Conservation (phyloP, 2,888 invertebrate genomes). For the Drosophila birchii region DNA sequence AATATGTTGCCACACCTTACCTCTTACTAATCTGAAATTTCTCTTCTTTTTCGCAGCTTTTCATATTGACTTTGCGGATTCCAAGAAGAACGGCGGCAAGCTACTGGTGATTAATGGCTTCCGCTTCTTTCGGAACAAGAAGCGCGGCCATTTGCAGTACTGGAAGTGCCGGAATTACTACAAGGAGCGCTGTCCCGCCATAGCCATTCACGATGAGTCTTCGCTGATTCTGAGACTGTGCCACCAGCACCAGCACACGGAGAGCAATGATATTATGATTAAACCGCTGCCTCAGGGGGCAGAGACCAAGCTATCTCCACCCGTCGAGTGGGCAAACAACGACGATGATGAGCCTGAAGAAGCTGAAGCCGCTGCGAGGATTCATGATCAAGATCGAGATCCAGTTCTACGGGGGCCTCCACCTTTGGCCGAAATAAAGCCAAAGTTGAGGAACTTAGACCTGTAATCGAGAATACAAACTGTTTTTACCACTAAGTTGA, state of each 20-base stretch:
- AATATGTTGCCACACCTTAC: no score
- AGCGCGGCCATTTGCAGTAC: constrained; percentile 84
- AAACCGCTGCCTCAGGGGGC: constrained; percentile 73
- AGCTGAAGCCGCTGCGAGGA: neutral
- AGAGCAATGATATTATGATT: constrained; percentile 83
- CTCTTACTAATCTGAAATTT: constrained; percentile 23
- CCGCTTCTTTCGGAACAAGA: constrained; percentile 84
- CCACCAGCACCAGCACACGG: constrained; percentile 83
- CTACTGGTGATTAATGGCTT: constrained; percentile 84
- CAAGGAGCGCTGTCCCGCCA: constrained; percentile 85
- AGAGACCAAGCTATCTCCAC: constrained; percentile 3
- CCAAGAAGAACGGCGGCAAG: constrained; percentile 85
- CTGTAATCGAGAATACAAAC: constrained; percentile 39
- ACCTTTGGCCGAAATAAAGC: constrained; percentile 53
- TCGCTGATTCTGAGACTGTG: constrained; percentile 82
- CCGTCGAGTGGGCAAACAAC: constrained; percentile 11
- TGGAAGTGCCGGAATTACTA: constrained; percentile 85
- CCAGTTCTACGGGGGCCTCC: constrained; percentile 39
- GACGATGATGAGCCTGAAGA: constrained; percentile 17
- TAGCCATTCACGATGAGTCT: constrained; percentile 84
- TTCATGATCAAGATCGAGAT: neutral
- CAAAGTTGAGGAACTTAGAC: constrained; percentile 49
- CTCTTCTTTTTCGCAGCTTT: constrained; percentile 72
- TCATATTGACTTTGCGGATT: constrained; percentile 84
- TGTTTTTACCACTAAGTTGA: constrained; percentile 34